Evolutionary conservation across 2,888 invertebrate genomes (phyloP).

Genomic region (Cryptus viduatorius): DNA sequence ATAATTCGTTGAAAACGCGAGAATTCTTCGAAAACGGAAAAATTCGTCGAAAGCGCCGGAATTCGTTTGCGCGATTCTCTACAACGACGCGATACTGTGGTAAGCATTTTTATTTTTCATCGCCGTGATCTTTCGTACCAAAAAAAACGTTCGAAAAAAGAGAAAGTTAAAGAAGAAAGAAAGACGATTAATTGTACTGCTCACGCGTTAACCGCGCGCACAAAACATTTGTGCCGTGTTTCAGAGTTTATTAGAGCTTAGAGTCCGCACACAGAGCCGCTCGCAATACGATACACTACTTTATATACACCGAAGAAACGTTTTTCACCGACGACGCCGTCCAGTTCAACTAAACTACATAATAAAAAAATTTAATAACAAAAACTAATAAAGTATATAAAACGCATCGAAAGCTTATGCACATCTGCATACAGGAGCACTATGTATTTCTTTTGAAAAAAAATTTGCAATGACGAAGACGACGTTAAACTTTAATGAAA

Average conservation of each 20-base stretch:
- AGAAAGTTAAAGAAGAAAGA: constrained; percentile 31
- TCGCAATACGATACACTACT: constrained; percentile 43
- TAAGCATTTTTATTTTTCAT: constrained; percentile 57
- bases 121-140: constrained; percentile 46
- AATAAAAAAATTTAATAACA: constrained; percentile 17
- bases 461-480: too few species aligned
- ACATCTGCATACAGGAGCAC: constrained; percentile 42
- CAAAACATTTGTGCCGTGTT: constrained; percentile 35
- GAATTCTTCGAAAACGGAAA: too few species aligned
- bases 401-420: constrained; percentile 51
- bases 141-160: constrained; percentile 50
- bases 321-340: constrained; percentile 63
- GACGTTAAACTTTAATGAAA: too few species aligned
- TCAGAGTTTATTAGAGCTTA: constrained; percentile 49
- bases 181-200: constrained; percentile 34
- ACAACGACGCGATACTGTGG: constrained; percentile 41
- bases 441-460: constrained; percentile 3
- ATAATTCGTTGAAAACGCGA: too few species aligned
- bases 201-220: constrained; percentile 41
- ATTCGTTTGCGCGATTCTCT: constrained; percentile 48
- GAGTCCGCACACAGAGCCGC: constrained; percentile 28
- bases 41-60: neutral
- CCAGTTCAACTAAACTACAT: constrained; percentile 57
- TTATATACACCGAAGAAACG: constrained; percentile 47
- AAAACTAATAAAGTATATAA: constrained; percentile 6